phyloP scores from a whole-genome alignment of 2,797 vertebrate genomes.

The Scomberomorus guttatus region DNA sequence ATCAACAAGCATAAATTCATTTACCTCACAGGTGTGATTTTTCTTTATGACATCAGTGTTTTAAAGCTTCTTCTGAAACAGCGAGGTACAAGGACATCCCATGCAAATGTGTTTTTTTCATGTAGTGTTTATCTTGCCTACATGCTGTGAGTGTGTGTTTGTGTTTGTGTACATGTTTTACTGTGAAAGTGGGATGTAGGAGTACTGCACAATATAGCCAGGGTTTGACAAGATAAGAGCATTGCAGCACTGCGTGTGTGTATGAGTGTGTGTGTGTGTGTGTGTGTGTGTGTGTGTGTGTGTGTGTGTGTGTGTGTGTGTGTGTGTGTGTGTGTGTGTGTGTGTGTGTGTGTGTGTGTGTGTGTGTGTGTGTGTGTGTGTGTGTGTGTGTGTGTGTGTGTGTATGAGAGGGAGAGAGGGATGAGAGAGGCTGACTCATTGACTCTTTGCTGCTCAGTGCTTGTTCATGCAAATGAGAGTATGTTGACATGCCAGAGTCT shows the following conservation, averaged over 20 bases:
- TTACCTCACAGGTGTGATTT: not conserved
- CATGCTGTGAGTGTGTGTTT: not conserved
- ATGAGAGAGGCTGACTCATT: constrained; percentile 72
- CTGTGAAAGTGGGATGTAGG: constrained; percentile 38
- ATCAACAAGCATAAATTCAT: not conserved
- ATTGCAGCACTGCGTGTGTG: constrained; percentile 31
- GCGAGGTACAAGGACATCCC: not conserved
- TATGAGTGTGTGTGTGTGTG: constrained; percentile 17
- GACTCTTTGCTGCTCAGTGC: constrained; percentile 70
- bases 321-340: constrained; percentile 20
- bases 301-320: constrained; percentile 21
- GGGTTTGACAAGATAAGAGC: constrained; percentile 51
- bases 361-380: constrained; percentile 31
- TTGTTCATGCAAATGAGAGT: constrained; percentile 78
- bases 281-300: constrained; percentile 23
- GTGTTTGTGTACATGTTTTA: constrained; percentile 1
- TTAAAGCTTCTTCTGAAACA: constrained; percentile 14
- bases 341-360: constrained; percentile 20
- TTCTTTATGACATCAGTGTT: not conserved
- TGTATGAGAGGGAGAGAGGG: constrained; percentile 8
- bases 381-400: constrained; percentile 19
- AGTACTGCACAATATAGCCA: constrained; percentile 36
- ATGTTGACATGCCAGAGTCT: constrained; percentile 75
- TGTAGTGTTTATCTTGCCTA: not conserved
- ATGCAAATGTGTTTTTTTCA: constrained; percentile 2